These are phyloP conservation scores for Cardiocondyla obscurior DNA, from an alignment of 1,140 invertebrate genomes.

Conservation along the genomic window DNA sequence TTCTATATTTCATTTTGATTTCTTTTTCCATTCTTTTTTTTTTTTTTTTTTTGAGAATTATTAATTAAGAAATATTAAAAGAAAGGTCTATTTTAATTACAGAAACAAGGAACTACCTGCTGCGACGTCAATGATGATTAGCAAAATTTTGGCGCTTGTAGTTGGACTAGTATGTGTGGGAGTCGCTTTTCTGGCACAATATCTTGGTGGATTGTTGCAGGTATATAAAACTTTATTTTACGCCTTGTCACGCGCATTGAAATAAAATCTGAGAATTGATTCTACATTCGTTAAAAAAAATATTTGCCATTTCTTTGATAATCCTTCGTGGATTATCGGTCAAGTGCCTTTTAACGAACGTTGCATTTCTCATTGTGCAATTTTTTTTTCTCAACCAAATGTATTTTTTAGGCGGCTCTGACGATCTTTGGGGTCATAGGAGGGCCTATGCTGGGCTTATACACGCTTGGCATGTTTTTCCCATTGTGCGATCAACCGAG, in stretches of 20 bases:
- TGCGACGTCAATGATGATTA: conserved; percentile 63
- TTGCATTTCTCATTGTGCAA: background rate
- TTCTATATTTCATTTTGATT: background rate
- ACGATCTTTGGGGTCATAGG: conserved; percentile 92
- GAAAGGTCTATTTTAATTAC: conserved; percentile 27
- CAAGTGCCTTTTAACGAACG: background rate
- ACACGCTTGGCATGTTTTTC: conserved; percentile 91
- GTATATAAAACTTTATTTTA: background rate
- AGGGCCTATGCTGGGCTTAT: conserved; percentile 91
- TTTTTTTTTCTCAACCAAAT: background rate
- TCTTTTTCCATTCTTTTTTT: background rate
- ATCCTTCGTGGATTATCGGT: background rate
- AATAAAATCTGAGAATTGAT: background rate
- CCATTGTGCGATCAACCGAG: conserved; percentile 88
- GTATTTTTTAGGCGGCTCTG: conserved; percentile 85
- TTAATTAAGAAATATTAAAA: background rate
- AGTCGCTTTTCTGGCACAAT: conserved; percentile 89
- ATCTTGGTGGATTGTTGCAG: conserved; percentile 90
- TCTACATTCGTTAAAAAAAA: background rate
- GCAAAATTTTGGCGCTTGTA: conserved; percentile 86
- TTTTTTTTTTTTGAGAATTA: background rate
- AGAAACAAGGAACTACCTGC: conserved; percentile 61
- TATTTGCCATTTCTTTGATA: background rate
- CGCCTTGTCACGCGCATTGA: conserved; percentile 83
- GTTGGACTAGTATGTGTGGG: conserved; percentile 89